Evolutionary conservation across 2,888 invertebrate species (phyloP), one percentile per base, ranked within the genome.

Genomic region (Brenthis hecate): DNA sequence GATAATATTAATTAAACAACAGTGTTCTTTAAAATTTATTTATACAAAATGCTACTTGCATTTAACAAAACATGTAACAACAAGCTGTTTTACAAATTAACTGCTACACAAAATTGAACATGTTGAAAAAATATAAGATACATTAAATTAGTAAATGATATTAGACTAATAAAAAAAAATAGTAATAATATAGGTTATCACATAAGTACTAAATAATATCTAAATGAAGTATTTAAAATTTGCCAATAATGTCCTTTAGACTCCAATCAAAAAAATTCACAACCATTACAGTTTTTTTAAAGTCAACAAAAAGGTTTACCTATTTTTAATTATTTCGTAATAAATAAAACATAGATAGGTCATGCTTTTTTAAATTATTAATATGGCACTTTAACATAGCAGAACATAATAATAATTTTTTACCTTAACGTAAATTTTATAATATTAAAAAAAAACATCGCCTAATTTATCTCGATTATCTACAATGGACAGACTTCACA

Each of bases 401-500:
- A 66, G 32, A 54, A 56, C 19, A 56, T 54, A 65, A 57, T 55
- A 13, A 57, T 55, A 13, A 8, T 43, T 43, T 43, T 43, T 43
- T 11, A 43, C 36, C 36, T 61, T 57, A 70, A 60, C 56, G 43
- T 51, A 61, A 66, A 56, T 54, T 69, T 61, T 58, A 56, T 57
- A 70, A 70, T 50, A 70, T 58, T 48, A 54, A 61, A 43, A 47
- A 66, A 70, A 64, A 63, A 50, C 55, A 65, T 56, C 58, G 60
- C 63, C 71, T 69, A 65, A 60, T 51, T 43, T 8, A 54, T 67
- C 81, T 79, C 51, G 61, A 79, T 80, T 85, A 85, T 85, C 88
- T 87, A 89, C 83, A 86, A 80, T 86, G 88, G 89, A 88, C 88
- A 88, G 85, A 85, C 78, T 84, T 84, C 83, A 86, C 84, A 85